A percentile compares a stretch with the other conserved stretches of the same genome.
Evolutionary conservation across 2,113 vertebrate genomes (phyloP).

Genomic region (Nesogale talazaci): DNA sequence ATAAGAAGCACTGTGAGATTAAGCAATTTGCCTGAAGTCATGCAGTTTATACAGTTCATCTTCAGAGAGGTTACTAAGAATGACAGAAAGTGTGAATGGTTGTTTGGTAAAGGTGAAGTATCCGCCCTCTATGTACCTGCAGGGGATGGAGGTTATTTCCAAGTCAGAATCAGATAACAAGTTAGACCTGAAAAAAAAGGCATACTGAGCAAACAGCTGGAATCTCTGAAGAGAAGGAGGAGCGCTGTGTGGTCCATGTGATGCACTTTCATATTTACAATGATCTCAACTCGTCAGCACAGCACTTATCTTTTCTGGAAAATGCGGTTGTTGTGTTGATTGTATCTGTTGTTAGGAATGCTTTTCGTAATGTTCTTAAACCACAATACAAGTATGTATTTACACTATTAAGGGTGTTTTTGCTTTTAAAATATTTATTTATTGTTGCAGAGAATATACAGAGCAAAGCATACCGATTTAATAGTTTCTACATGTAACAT

Average conservation of each 20-base stretch:
- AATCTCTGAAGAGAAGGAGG: background rate
- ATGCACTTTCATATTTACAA: background rate
- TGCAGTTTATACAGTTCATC: background rate
- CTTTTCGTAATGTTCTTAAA: background rate
- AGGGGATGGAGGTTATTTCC: constrained; percentile 11
- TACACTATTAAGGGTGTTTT: background rate
- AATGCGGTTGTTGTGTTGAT: background rate
- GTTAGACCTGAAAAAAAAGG: background rate
- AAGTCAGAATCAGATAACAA: constrained; percentile 16
- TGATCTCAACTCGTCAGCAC: background rate
- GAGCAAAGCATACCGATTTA: background rate
- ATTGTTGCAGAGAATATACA: background rate
- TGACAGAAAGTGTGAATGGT: background rate
- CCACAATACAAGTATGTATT: background rate
- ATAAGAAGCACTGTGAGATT: background rate
- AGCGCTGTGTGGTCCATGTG: background rate
- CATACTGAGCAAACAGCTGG: background rate
- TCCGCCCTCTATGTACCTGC: background rate
- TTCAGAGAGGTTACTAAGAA: background rate
- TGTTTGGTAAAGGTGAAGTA: background rate
- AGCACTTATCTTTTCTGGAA: background rate
- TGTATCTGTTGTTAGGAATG: background rate
- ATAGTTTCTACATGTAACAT: background rate
- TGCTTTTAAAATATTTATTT: no score
- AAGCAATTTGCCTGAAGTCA: background rate